Percentiles rank a stretch among this genome's conserved stretches.
phyloP scores from a whole-genome alignment of 2,888 invertebrate species.

The Dynastes hyllus region DNA sequence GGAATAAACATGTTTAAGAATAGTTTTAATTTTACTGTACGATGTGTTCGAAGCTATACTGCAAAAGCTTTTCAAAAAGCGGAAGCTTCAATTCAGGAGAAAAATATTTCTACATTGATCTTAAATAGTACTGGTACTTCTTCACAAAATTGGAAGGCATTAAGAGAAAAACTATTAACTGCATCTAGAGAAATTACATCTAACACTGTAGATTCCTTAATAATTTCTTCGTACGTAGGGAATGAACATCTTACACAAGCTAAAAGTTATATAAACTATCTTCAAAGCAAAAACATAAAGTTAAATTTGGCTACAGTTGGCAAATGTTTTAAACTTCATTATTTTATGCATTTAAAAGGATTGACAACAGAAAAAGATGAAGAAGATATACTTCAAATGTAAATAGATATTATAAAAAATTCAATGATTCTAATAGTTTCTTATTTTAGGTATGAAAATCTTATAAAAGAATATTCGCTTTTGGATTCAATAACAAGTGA shows the following conservation, averaged over 20 bases:
- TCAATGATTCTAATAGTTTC: constrained; percentile 28
- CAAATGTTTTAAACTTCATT: constrained; percentile 75
- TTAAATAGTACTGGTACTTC: constrained; percentile 16
- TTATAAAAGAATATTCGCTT: constrained; percentile 74
- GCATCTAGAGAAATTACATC: constrained; percentile 69
- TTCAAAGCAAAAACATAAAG: constrained; percentile 71
- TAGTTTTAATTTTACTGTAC: background rate
- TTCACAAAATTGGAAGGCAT: constrained; percentile 65
- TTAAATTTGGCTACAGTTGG: constrained; percentile 76
- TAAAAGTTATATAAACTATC: constrained; percentile 75
- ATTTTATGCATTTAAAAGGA: constrained; percentile 64
- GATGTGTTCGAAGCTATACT: background rate
- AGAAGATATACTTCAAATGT: constrained; percentile 74
- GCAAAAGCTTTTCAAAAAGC: constrained; percentile 5
- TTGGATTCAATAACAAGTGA: constrained; percentile 78
- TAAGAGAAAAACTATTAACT: constrained; percentile 71
- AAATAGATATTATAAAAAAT: constrained; percentile 57
- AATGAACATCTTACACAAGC: constrained; percentile 72
- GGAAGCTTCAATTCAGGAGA: background rate
- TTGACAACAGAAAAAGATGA: constrained; percentile 71
- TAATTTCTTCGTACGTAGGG: constrained; percentile 74
- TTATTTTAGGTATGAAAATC: constrained; percentile 61
- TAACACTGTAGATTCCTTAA: constrained; percentile 76
- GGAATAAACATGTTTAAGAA: constrained; percentile 29
- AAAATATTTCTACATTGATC: constrained; percentile 29